Conservation (phyloP, 2,888 invertebrate genomes). For the Platycheirus rosarum region DNA sequence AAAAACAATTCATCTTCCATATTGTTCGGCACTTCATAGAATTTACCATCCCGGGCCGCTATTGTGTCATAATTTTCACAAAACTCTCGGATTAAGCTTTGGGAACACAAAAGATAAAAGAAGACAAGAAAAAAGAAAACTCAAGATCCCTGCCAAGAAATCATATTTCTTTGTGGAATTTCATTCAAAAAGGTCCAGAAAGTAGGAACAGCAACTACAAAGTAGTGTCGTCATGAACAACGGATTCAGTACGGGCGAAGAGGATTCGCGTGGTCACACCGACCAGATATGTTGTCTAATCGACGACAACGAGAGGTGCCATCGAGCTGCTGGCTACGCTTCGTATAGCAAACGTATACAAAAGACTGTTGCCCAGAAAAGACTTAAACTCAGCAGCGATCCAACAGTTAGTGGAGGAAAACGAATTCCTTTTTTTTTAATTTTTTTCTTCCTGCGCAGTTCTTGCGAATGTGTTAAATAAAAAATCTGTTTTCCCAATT, state of each 20-base stretch:
- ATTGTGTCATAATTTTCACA: constrained; percentile 65
- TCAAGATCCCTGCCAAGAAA: constrained; percentile 30
- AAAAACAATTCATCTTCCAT: background rate
- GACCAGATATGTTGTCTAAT: constrained; percentile 96
- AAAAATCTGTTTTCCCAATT: constrained; percentile 72
- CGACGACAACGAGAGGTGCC: constrained; percentile 93
- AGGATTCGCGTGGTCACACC: constrained; percentile 93
- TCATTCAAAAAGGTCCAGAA: constrained; percentile 57
- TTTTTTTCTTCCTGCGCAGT: background rate
- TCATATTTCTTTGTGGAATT: constrained; percentile 34
- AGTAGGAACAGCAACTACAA: constrained; percentile 1
- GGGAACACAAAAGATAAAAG: constrained; percentile 14
- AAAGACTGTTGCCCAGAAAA: constrained; percentile 95
- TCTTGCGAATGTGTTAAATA: constrained; percentile 1
- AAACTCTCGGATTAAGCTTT: background rate
- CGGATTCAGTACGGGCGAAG: constrained; percentile 95
- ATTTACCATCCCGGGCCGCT: constrained; percentile 37
- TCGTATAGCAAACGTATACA: constrained; percentile 98
- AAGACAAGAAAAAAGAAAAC: constrained; percentile 22
- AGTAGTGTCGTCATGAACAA: constrained; percentile 83
- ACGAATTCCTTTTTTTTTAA: background rate
- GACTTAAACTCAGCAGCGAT: constrained; percentile 94
- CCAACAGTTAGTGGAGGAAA: constrained; percentile 84
- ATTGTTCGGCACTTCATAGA: constrained; percentile 25
- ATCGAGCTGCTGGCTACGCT: constrained; percentile 89